Percentiles rank a stretch among this genome's conserved stretches.
Evolutionary conservation across 2,797 vertebrate species (phyloP).

Genomic region (Tinamus major): DNA sequence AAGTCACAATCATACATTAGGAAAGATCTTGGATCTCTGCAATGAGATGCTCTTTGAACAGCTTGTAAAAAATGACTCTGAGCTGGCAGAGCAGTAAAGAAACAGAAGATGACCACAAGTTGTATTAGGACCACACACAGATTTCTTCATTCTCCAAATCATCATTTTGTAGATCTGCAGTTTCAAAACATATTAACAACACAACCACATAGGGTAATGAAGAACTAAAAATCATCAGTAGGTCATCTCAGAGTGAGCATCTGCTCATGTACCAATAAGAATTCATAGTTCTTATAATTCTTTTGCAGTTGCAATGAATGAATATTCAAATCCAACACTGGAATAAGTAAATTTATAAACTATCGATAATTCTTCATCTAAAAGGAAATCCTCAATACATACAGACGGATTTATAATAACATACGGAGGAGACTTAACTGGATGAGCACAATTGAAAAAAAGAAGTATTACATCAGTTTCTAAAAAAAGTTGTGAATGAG

Average conservation of each 20-base stretch:
- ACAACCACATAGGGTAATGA: background rate
- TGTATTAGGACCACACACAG: background rate
- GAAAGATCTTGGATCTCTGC: background rate
- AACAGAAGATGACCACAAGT: background rate
- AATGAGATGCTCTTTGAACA: background rate
- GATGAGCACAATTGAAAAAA: background rate
- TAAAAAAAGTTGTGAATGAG: background rate
- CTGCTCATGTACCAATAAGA: background rate
- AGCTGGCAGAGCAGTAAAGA: background rate
- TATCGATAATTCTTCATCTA: background rate
- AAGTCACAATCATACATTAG: background rate
- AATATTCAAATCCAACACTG: background rate
- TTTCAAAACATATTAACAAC: background rate
- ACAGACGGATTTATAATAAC: background rate
- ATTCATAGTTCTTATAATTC: background rate
- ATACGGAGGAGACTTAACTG: background rate
- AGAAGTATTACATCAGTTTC: background rate
- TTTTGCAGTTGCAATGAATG: background rate
- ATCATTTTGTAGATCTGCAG: background rate
- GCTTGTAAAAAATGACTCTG: background rate
- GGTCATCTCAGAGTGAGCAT: background rate
- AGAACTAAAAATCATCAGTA: background rate
- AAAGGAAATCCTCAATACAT: background rate
- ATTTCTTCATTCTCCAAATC: background rate
- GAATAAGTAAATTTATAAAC: background rate